Conservation (phyloP, 1,140 invertebrate species). For the Sinonovacula constricta region DNA sequence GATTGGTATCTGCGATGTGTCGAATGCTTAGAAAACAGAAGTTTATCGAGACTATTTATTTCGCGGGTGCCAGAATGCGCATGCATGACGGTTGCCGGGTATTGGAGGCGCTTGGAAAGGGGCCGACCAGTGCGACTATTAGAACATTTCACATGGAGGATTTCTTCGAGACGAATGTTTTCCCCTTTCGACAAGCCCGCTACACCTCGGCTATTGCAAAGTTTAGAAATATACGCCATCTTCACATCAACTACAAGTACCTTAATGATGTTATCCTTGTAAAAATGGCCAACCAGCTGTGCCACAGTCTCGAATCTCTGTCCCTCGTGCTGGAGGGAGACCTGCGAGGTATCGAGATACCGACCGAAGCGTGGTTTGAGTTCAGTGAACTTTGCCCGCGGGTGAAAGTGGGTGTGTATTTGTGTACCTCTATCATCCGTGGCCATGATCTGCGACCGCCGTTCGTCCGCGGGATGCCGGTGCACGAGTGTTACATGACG, state of each 20-base stretch:
- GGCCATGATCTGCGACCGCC: slow-evolving; percentile 41
- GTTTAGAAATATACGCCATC: slow-evolving; percentile 36
- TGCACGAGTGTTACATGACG: slow-evolving; percentile 50
- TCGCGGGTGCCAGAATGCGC: slow-evolving; percentile 49
- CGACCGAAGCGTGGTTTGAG: slow-evolving; percentile 45
- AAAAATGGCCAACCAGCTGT: slow-evolving; percentile 40
- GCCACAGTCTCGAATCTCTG: slow-evolving; percentile 38
- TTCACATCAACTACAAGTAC: slow-evolving; percentile 58
- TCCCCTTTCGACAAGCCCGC: slow-evolving; percentile 39
- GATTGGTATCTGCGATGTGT: slow-evolving; percentile 49
- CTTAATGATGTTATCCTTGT: slow-evolving; percentile 48
- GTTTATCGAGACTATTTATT: slow-evolving; percentile 37
- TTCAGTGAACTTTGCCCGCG: slow-evolving; percentile 32
- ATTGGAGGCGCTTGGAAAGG: slow-evolving; percentile 52
- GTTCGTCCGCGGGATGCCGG: slow-evolving; percentile 49
- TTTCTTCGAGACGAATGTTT: slow-evolving; percentile 54
- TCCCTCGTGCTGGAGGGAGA: slow-evolving; percentile 53
- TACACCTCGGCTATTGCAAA: slow-evolving; percentile 49
- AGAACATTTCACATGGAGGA: slow-evolving; percentile 55
- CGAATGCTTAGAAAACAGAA: slow-evolving; percentile 54
- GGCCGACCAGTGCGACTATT: slow-evolving; percentile 28
- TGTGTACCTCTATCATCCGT: slow-evolving; percentile 53
- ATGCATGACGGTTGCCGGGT: slow-evolving; percentile 59
- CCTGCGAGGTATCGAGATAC: slow-evolving; percentile 47
- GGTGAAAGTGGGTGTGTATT: slow-evolving; percentile 44